A percentile compares a stretch with the other conserved stretches of the same genome.
phyloP scores from a whole-genome alignment of 2,888 invertebrate species.

The Alloplasta piceator region DNA sequence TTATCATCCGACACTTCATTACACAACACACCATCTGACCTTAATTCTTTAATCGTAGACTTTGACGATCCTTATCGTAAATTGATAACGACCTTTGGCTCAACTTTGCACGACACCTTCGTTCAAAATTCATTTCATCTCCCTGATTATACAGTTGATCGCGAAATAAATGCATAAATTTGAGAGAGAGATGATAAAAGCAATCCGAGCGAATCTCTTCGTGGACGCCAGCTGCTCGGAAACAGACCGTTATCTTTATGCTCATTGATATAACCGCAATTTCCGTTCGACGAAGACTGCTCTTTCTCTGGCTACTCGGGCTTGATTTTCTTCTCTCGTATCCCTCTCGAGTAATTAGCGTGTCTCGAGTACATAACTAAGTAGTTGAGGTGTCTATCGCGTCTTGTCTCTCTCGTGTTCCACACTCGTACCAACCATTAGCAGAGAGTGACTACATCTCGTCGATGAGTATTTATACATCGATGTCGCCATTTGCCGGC shows the following conservation, averaged over 20 bases:
- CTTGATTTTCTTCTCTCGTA: conserved; percentile 7
- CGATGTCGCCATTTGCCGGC: conserved; percentile 41
- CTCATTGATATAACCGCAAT: conserved; percentile 26
- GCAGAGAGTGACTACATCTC: conserved; percentile 29
- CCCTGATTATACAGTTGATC: neutral
- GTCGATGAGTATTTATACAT: conserved; percentile 20
- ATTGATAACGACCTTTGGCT: conserved; percentile 39
- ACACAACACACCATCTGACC: neutral
- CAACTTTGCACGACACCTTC: conserved; percentile 18
- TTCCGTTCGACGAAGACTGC: conserved; percentile 18
- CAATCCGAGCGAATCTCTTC: conserved; percentile 19
- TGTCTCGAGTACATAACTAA: conserved; percentile 17
- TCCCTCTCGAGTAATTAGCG: conserved; percentile 55
- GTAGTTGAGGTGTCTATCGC: conserved; percentile 34
- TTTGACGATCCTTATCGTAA: conserved; percentile 10
- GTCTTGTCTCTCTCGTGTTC: conserved; percentile 2
- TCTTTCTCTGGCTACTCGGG: conserved; percentile 13
- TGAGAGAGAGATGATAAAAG: neutral
- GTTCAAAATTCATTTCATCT: neutral
- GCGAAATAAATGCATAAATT: neutral
- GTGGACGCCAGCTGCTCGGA: conserved; percentile 12
- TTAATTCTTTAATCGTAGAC: conserved; percentile 11
- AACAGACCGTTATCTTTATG: conserved; percentile 49
- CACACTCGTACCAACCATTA: conserved; percentile 41
- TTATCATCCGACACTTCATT: conserved; percentile 16